Percentiles rank a stretch among this genome's conserved stretches.
phyloP scores from a whole-genome alignment of 1,140 invertebrate species.

The Caenorhabditis latens region DNA sequence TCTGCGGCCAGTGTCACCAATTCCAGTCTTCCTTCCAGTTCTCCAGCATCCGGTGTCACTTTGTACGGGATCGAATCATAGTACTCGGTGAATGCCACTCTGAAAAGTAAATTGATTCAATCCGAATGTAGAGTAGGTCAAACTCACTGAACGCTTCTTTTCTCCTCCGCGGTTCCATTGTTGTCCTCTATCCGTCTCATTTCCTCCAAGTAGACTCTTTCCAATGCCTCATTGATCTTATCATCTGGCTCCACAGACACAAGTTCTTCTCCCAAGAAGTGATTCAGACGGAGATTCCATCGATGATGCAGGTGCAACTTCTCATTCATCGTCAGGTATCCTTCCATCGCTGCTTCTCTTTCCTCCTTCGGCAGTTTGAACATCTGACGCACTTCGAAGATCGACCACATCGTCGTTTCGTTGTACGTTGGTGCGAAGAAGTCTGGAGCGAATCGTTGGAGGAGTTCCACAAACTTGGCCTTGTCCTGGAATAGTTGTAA shows the following conservation, averaged over 20 bases:
- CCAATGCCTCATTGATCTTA: background rate
- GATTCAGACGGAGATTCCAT: background rate
- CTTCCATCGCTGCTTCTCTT: background rate
- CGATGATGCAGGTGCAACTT: background rate
- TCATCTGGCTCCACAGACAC: no score
- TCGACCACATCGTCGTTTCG: background rate
- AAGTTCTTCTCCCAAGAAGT: background rate
- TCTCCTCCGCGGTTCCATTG: background rate
- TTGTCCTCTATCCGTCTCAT: background rate
- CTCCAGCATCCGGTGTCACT: background rate
- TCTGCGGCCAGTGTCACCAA: conserved; percentile 6
- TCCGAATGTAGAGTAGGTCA: no score
- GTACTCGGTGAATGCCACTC: background rate
- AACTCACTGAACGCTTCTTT: background rate
- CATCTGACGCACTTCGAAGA: background rate
- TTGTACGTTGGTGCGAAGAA: background rate
- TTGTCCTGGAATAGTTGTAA: background rate
- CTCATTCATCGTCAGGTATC: background rate
- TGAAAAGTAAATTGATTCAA: conserved; percentile 5
- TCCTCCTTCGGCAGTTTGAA: background rate
- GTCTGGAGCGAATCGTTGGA: background rate
- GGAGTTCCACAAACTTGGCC: background rate
- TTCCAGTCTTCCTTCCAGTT: background rate
- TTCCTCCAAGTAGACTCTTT: background rate
- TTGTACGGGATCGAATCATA: background rate